Evolutionary conservation across 2,113 vertebrate genomes (phyloP).

Genomic region (Drymodes brunneopygia): DNA sequence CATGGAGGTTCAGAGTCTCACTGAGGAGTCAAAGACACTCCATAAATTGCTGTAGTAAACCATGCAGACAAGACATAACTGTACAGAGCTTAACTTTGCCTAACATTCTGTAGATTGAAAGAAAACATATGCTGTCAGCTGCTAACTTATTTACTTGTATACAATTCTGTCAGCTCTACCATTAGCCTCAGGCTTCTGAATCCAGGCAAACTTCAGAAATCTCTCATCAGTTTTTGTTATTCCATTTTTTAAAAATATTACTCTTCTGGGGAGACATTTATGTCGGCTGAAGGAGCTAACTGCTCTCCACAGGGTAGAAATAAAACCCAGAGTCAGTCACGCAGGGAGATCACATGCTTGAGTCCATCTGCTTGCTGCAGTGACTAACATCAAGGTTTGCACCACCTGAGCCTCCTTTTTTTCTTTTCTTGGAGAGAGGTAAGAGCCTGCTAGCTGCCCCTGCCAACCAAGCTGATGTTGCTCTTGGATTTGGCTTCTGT

Average conservation of each 20-base stretch:
- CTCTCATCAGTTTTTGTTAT: neutral
- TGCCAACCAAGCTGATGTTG: neutral
- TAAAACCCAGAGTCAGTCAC: neutral
- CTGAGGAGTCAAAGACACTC: neutral
- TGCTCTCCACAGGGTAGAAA: neutral
- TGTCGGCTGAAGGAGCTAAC: neutral
- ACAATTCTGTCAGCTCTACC: neutral
- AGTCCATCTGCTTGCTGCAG: slow-evolving; percentile 18
- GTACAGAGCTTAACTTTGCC: neutral
- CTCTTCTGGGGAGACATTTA: neutral
- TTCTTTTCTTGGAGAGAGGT: neutral
- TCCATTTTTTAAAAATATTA: neutral
- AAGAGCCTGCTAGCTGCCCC: neutral
- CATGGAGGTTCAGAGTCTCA: neutral
- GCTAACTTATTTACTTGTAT: neutral
- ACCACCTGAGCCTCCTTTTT: neutral
- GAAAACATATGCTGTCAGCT: neutral
- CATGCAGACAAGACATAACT: neutral
- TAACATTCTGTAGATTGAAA: neutral
- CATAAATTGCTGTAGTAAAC: neutral
- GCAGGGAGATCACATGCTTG: neutral
- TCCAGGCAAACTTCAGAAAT: neutral
- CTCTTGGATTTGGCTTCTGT: neutral
- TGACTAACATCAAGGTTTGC: neutral
- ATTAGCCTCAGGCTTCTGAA: neutral